phyloP scores from a whole-genome alignment of 2,797 vertebrate genomes.

The Oreortyx pictus region DNA sequence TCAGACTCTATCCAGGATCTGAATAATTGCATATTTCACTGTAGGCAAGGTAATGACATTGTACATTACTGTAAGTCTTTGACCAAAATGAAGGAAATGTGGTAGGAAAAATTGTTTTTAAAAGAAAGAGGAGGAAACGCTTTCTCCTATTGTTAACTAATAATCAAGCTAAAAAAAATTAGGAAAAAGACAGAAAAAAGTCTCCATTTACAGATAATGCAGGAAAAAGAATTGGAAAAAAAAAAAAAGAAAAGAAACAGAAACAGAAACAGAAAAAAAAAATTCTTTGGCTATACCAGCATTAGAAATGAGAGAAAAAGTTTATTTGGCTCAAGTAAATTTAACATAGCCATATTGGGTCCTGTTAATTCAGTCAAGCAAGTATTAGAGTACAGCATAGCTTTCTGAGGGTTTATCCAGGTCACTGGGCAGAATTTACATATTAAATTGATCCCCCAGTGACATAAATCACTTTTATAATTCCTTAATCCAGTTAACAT shows the following conservation, averaged over 20 bases:
- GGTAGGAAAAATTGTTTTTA: not conserved
- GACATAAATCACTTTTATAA: not conserved
- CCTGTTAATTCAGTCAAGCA: not conserved
- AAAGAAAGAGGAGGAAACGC: not conserved
- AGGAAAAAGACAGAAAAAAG: accelerated
- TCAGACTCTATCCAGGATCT: not conserved
- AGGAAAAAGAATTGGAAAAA: not conserved
- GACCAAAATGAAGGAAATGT: not conserved
- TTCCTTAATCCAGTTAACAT: not conserved
- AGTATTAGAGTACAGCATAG: not conserved
- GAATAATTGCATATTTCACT: not conserved
- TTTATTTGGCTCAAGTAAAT: not conserved
- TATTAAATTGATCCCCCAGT: not conserved
- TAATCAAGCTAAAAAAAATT: not conserved
- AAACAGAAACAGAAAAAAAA: not conserved
- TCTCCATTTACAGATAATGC: not conserved
- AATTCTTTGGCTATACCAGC: not conserved
- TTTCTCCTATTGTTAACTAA: not conserved
- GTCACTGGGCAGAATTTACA: not conserved
- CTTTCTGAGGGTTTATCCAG: not conserved
- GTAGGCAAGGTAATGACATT: not conserved
- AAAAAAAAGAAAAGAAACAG: not conserved
- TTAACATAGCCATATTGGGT: not conserved
- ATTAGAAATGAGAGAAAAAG: not conserved
- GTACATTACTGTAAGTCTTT: not conserved